These are phyloP conservation scores for Poecilia gillii DNA, from an alignment of 2,797 vertebrate genomes.

Conservation along the genomic window DNA sequence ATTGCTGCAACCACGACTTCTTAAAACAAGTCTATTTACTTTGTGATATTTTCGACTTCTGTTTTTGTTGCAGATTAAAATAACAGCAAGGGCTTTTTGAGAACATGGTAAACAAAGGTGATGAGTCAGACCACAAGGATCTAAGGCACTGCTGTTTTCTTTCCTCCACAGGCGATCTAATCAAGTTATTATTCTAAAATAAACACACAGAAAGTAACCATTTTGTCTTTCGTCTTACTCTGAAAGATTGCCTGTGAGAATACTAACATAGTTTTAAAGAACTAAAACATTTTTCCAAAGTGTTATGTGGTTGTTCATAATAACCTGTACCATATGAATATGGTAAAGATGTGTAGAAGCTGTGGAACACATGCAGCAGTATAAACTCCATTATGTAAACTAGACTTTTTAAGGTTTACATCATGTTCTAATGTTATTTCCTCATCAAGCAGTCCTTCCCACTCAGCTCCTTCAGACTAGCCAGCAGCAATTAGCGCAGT, in stretches of 20 bases:
- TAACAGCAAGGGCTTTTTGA: not conserved
- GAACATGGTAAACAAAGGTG: not conserved
- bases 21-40: not conserved
- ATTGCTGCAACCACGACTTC: not conserved
- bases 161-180: not conserved
- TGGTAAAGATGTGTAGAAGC: not conserved
- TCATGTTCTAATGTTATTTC: too few species aligned
- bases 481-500: too few species aligned
- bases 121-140: not conserved
- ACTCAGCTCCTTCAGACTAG: too few species aligned
- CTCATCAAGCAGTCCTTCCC: too few species aligned
- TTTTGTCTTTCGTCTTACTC: not conserved
- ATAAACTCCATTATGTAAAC: not conserved
- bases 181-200: not conserved
- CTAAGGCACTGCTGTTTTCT: not conserved
- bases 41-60: not conserved
- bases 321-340: not conserved
- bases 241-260: not conserved
- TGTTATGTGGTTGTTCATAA: not conserved
- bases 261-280: not conserved
- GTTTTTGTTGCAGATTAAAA: not conserved
- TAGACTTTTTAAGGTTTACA: too few species aligned
- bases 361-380: not conserved
- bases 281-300: not conserved
- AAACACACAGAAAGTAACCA: not conserved